These are phyloP conservation scores for Eurytoma californica DNA, from an alignment of 2,888 invertebrate genomes.

Conservation along the genomic window DNA sequence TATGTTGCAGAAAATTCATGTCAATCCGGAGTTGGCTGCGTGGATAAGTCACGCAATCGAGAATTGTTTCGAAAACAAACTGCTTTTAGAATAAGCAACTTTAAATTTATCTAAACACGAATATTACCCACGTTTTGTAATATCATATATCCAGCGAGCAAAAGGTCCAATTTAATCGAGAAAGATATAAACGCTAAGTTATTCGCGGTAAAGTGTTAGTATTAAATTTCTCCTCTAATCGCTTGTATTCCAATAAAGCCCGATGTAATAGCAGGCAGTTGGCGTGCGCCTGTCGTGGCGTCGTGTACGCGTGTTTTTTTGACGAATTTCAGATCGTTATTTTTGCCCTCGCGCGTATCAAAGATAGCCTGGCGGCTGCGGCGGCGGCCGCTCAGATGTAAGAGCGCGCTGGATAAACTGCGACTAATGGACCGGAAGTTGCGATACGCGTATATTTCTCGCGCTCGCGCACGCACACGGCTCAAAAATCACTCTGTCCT, in stretches of 20 bases:
- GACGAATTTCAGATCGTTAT: slow-evolving; percentile 51
- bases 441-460: slow-evolving; percentile 56
- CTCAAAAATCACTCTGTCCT: slow-evolving; percentile 51
- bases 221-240: slow-evolving; percentile 37
- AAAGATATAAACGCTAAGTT: not conserved
- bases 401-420: slow-evolving; percentile 55
- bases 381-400: slow-evolving; percentile 1
- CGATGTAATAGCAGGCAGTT: slow-evolving; percentile 29
- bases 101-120: too few species aligned
- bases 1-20: too few species aligned
- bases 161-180: not conserved
- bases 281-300: slow-evolving; percentile 3
- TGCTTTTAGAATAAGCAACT: too few species aligned
- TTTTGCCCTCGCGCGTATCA: not conserved
- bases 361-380: slow-evolving; percentile 1
- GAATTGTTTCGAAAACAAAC: too few species aligned
- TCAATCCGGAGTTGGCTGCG: too few species aligned
- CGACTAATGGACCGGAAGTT: slow-evolving; percentile 65
- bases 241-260: slow-evolving; percentile 29
- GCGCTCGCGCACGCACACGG: slow-evolving; percentile 25
- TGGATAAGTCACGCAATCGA: too few species aligned
- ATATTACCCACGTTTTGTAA: too few species aligned
- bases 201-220: slow-evolving; percentile 4
- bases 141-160: too few species aligned
- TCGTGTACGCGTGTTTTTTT: slow-evolving; percentile 29